Conservation (phyloP, 1,140 invertebrate species). For the Scaptomyza hsui region DNA sequence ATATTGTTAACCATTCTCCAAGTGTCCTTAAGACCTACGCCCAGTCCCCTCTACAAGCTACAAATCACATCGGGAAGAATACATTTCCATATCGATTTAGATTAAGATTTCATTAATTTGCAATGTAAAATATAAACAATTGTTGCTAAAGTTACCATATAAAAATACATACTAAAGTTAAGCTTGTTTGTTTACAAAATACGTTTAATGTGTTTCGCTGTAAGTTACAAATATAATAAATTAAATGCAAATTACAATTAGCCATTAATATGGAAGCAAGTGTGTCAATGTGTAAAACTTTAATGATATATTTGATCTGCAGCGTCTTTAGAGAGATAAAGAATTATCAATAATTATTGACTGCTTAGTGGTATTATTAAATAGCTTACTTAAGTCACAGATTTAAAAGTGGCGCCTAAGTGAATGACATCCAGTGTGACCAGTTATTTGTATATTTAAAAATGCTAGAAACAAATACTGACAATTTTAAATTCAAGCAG, state of each 20-base stretch:
- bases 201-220: constrained; percentile 61
- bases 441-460: not conserved
- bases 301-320: not conserved
- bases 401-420: not conserved
- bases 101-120: constrained; percentile 49
- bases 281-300: not conserved
- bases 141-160: constrained; percentile 72
- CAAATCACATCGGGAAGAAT: constrained; percentile 38
- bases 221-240: constrained; percentile 64
- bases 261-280: not conserved
- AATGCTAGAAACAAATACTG: not conserved
- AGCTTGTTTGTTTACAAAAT: constrained; percentile 77
- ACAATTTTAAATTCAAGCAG: too few species aligned
- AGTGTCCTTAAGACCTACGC: constrained; percentile 66
- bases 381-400: too few species aligned
- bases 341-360: too few species aligned
- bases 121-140: constrained; percentile 66
- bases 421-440: not conserved
- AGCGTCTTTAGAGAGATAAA: too few species aligned
- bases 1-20: constrained; percentile 29
- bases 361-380: too few species aligned
- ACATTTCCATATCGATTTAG: constrained; percentile 31
- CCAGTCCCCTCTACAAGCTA: constrained; percentile 57
- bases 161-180: constrained; percentile 49
- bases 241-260: constrained; percentile 56